Percentiles rank a stretch among this genome's conserved stretches.
Evolutionary conservation across 1,140 invertebrate species (phyloP).

Genomic region (Aphis craccivora): DNA sequence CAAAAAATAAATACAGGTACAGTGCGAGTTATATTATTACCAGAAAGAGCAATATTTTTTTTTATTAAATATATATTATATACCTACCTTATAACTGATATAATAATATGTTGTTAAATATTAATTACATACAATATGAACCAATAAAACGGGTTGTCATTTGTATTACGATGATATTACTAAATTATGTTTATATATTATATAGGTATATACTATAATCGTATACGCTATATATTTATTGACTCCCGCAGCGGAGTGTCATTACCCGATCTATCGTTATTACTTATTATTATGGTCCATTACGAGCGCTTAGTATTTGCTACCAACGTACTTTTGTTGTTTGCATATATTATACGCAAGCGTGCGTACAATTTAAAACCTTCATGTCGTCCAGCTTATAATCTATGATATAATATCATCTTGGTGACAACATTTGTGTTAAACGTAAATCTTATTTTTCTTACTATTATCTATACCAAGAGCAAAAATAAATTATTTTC

Average conservation of each 20-base stretch:
- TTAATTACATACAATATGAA: slow-evolving; percentile 3
- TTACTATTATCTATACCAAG: neutral
- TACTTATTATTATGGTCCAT: slow-evolving; percentile 13
- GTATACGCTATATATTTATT: neutral
- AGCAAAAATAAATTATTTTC: neutral
- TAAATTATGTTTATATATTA: neutral
- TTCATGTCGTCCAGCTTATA: neutral
- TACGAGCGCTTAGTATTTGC: neutral
- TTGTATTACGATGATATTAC: neutral
- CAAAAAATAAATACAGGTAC: neutral
- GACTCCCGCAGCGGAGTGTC: neutral
- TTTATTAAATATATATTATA: neutral
- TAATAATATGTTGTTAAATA: neutral
- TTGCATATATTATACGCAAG: neutral
- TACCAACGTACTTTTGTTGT: neutral
- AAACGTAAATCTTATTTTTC: neutral
- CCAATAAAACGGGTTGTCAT: neutral
- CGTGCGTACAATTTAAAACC: neutral
- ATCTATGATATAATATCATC: neutral
- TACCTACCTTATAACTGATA: too few relatives aligned
- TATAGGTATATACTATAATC: neutral
- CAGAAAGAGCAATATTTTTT: neutral
- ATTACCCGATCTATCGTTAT: neutral
- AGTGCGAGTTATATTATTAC: neutral
- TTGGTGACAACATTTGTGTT: neutral